Percentiles rank a stretch among this genome's conserved stretches.
Evolutionary conservation across 2,888 invertebrate species (phyloP).

Genomic region (Caenorhabditis wallacei): DNA sequence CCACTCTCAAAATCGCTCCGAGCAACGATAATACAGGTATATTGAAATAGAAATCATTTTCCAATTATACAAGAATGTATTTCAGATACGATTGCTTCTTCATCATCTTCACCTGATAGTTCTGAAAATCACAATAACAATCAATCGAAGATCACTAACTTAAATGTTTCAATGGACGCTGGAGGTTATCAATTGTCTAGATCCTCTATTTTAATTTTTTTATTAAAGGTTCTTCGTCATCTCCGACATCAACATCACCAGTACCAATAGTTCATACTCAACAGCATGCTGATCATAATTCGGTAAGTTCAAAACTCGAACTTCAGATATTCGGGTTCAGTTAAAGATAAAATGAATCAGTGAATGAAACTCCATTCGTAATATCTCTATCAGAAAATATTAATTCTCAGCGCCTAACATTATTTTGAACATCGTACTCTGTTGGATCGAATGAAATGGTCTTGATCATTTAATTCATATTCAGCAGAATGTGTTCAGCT

Average conservation of each 20-base stretch:
- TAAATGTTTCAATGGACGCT: conserved; percentile 46
- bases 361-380: too few relatives aligned
- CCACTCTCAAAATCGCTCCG: neutral
- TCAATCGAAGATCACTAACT: conserved; percentile 42
- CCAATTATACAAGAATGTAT: neutral
- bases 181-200: neutral
- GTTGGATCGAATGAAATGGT: too few relatives aligned
- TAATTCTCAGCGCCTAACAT: too few relatives aligned
- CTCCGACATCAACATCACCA: conserved; percentile 22
- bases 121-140: conserved; percentile 54
- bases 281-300: conserved; percentile 48
- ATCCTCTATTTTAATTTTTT: neutral
- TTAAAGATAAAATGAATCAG: neutral
- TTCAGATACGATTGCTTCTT: conserved; percentile 5
- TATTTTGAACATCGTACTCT: too few relatives aligned
- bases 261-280: conserved; percentile 39
- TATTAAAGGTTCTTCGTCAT: neutral
- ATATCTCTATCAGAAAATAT: too few relatives aligned
- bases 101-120: conserved; percentile 27
- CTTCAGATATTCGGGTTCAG: neutral
- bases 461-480: too few relatives aligned
- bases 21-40: conserved; percentile 17
- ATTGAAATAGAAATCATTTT: neutral
- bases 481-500: neutral
- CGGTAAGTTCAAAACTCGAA: conserved; percentile 28